phyloP scores from a whole-genome alignment of 2,888 invertebrate species.

The Cremastobaeus sp. region DNA sequence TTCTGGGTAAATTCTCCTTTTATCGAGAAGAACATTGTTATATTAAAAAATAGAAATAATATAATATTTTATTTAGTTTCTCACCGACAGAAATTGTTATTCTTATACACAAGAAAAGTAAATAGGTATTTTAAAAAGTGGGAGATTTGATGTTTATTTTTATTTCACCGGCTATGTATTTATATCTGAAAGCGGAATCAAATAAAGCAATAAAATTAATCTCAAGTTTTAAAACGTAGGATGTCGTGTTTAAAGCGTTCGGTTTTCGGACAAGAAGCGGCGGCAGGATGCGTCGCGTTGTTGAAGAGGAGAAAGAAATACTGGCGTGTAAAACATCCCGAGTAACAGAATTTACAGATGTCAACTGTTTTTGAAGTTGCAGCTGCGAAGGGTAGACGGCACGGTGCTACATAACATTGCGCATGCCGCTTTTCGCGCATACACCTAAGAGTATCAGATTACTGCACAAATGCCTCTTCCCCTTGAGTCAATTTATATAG shows the following conservation, averaged over 20 bases:
- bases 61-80: no score
- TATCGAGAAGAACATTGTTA: no score
- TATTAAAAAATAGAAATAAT: no score
- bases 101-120: no score
- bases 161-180: no score
- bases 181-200: no score
- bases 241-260: slow-evolving; percentile 1
- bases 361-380: slow-evolving; percentile 73
- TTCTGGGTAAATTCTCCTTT: no score
- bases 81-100: no score
- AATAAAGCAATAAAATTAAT: slow-evolving; percentile 10
- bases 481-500: slow-evolving; percentile 62
- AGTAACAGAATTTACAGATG: slow-evolving; percentile 71
- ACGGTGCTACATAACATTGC: slow-evolving; percentile 40
- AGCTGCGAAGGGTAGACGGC: slow-evolving; percentile 69
- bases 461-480: slow-evolving; percentile 70
- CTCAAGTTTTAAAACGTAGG: slow-evolving; percentile 10
- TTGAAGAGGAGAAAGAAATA: slow-evolving; percentile 36
- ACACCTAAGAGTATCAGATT: slow-evolving; percentile 66
- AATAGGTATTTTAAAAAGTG: no score
- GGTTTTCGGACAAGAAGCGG: slow-evolving; percentile 51
- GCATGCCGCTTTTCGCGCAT: slow-evolving; percentile 51
- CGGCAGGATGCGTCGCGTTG: slow-evolving; percentile 1
- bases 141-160: no score
- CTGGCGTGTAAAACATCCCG: slow-evolving; percentile 52